phyloP scores from a whole-genome alignment of 2,113 vertebrate genomes.

The Phalacrocorax carbo region DNA sequence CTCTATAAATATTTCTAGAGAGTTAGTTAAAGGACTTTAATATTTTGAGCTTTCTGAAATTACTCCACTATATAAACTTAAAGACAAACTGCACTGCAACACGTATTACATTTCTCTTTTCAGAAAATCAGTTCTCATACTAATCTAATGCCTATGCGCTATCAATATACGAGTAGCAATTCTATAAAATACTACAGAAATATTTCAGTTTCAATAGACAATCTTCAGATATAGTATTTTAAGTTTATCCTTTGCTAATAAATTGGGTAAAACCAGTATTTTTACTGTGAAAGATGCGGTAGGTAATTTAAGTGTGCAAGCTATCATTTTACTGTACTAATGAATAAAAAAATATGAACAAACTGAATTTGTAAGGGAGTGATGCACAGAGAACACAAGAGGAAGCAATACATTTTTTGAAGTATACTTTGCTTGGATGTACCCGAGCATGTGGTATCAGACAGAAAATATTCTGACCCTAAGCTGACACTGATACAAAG shows the following conservation, averaged over 20 bases:
- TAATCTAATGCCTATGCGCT: background rate
- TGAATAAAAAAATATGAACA: background rate
- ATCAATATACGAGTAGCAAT: background rate
- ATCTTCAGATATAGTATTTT: background rate
- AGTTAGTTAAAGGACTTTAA: background rate
- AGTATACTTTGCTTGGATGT: background rate
- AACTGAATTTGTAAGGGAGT: background rate
- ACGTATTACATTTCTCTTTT: background rate
- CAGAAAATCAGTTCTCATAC: background rate
- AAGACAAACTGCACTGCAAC: background rate
- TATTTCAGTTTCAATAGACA: background rate
- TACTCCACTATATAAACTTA: background rate
- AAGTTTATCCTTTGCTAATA: background rate
- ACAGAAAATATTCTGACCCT: background rate
- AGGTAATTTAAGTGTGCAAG: background rate
- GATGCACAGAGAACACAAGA: background rate
- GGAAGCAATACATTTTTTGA: background rate
- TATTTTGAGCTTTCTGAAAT: background rate
- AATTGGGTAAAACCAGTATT: background rate
- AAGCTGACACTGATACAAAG: background rate
- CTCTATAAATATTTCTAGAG: background rate
- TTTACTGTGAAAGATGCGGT: background rate
- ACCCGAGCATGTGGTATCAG: rapidly evolving
- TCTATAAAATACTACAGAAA: background rate
- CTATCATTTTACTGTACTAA: background rate